phyloP scores from a whole-genome alignment of 2,888 invertebrate species.

The Calameuta pallipes region DNA sequence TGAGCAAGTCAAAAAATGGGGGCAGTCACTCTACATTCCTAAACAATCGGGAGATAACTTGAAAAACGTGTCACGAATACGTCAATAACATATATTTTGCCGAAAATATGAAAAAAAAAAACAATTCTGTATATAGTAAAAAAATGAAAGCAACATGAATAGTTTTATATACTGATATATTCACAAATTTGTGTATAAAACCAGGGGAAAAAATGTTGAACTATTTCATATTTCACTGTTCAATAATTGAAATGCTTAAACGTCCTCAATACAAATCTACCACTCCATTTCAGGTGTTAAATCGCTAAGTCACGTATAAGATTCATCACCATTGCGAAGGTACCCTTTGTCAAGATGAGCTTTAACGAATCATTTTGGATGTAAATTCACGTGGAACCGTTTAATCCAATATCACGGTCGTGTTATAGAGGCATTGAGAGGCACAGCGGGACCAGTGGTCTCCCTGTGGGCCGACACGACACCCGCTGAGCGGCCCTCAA shows the following conservation, averaged over 20 bases:
- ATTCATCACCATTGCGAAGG: neutral
- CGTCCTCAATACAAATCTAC: neutral
- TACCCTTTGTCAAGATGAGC: conserved; percentile 2
- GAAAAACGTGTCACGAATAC: conserved; percentile 20
- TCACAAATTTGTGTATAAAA: neutral
- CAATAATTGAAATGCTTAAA: neutral
- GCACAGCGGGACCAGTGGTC: conserved; percentile 43
- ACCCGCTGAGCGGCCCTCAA: conserved; percentile 37
- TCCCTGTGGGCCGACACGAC: conserved; percentile 38
- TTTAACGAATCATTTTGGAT: conserved; percentile 25
- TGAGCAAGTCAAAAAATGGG: neutral
- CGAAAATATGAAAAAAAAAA: conserved; percentile 19
- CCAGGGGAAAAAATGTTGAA: neutral
- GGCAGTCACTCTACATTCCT: conserved; percentile 22
- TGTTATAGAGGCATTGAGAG: conserved; percentile 36
- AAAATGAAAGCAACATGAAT: neutral
- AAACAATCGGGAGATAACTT: conserved; percentile 21
- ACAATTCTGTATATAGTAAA: neutral
- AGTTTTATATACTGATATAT: neutral
- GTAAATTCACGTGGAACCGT: conserved; percentile 36
- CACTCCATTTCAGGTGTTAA: neutral
- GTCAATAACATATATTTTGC: conserved; percentile 14
- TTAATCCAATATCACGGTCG: conserved; percentile 46
- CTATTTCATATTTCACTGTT: neutral
- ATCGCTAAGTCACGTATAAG: neutral